Conservation (phyloP, 2,888 invertebrate genomes). For the Thera britannica region DNA sequence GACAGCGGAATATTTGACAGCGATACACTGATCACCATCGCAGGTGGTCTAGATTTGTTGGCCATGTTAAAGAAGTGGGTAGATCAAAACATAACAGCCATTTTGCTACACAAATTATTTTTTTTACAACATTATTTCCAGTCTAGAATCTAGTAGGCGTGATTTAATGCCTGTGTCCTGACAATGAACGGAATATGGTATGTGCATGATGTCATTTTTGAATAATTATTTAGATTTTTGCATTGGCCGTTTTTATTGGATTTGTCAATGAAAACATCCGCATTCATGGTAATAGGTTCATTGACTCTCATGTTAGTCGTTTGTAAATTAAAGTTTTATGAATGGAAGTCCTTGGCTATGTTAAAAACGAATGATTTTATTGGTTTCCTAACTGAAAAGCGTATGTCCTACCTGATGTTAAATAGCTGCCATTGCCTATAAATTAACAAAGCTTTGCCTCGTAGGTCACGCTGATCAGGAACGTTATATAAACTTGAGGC, state of each 20-base stretch:
- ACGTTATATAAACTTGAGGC: too few species aligned
- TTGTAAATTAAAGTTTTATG: background rate
- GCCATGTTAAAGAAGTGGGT: background rate
- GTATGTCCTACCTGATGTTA: too few species aligned
- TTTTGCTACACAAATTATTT: slow-evolving; percentile 66
- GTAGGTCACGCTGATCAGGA: too few species aligned
- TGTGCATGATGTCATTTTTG: slow-evolving; percentile 44
- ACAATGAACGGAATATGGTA: slow-evolving; percentile 42
- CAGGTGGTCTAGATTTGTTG: too few species aligned
- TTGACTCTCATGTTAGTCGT: slow-evolving; percentile 14
- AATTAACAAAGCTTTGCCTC: too few species aligned
- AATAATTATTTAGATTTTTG: slow-evolving; percentile 36
- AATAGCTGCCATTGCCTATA: too few species aligned
- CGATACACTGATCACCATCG: too few species aligned
- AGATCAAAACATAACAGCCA: slow-evolving; percentile 8
- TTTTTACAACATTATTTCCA: slow-evolving; percentile 54
- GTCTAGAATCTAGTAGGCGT: slow-evolving; percentile 49
- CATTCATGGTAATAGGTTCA: slow-evolving; percentile 29
- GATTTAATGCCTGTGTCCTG: slow-evolving; percentile 51
- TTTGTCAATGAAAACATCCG: slow-evolving; percentile 30
- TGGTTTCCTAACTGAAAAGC: too few species aligned
- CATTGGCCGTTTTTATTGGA: slow-evolving; percentile 24
- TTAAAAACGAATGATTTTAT: too few species aligned
- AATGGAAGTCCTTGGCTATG: background rate
- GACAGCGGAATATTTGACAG: too few species aligned